Conservation (phyloP, 1,140 invertebrate species). For the Euborellia annulipes region DNA sequence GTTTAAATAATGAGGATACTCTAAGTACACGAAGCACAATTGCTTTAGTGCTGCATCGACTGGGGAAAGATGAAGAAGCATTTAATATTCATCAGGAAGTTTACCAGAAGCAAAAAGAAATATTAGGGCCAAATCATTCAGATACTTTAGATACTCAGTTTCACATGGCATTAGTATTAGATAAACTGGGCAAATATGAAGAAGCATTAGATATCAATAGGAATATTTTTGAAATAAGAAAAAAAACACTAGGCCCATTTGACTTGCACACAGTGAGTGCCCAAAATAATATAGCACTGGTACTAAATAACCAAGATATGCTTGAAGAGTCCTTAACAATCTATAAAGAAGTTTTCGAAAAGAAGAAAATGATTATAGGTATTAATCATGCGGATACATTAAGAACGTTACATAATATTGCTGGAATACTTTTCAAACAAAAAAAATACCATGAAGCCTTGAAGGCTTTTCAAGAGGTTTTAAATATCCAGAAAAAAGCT, state of each 20-base stretch:
- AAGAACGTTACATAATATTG: too few relatives aligned
- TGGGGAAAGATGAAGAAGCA: slow-evolving; percentile 17
- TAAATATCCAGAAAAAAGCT: background rate
- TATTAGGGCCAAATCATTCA: slow-evolving; percentile 16
- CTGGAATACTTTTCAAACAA: too few relatives aligned
- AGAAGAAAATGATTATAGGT: slow-evolving; percentile 12
- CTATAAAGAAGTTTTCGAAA: slow-evolving; percentile 10
- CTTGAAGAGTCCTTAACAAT: too few relatives aligned
- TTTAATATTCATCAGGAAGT: slow-evolving; percentile 15
- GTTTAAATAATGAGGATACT: slow-evolving; percentile 10
- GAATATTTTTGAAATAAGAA: slow-evolving; percentile 14
- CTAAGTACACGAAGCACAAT: slow-evolving; percentile 14
- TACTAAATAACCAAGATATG: too few relatives aligned
- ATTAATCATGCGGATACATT: too few relatives aligned
- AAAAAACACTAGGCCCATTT: slow-evolving; percentile 14
- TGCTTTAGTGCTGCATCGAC: slow-evolving; percentile 11
- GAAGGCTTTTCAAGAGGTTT: too few relatives aligned
- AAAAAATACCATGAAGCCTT: too few relatives aligned
- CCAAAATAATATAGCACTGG: slow-evolving; percentile 8
- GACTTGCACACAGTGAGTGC: slow-evolving; percentile 17
- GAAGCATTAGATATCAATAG: slow-evolving; percentile 16
- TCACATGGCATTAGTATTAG: slow-evolving; percentile 7
- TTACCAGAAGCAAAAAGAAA: slow-evolving; percentile 11
- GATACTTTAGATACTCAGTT: slow-evolving; percentile 17
- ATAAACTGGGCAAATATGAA: slow-evolving; percentile 13